Percentiles rank a stretch among this genome's conserved stretches.
Conservation (phyloP, 2,797 vertebrate species). For the Hypotaenidia okinawae region DNA sequence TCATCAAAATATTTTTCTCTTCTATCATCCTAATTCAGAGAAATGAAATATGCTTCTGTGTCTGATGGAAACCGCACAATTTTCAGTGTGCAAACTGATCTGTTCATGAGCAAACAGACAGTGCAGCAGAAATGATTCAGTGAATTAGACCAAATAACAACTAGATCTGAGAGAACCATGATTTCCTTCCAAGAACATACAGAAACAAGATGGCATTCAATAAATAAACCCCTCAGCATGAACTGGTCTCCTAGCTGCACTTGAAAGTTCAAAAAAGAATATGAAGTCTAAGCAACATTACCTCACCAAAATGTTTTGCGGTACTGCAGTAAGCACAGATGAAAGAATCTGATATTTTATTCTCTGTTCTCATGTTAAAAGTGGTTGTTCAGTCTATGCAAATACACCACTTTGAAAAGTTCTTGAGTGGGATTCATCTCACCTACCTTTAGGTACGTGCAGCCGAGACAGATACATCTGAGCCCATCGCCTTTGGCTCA, state of each 20-base stretch:
- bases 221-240: not conserved
- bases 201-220: not conserved
- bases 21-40: not conserved
- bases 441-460: not conserved
- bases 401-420: not conserved
- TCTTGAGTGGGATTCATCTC: not conserved
- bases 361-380: not conserved
- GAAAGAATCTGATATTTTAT: not conserved
- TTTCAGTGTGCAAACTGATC: not conserved
- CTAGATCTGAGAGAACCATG: not conserved
- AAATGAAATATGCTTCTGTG: not conserved
- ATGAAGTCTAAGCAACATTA: not conserved
- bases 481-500: not conserved
- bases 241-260: not conserved
- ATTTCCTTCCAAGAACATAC: not conserved
- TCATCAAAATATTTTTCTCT: not conserved
- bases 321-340: not conserved
- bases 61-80: not conserved
- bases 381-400: not conserved
- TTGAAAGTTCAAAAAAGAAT: not conserved
- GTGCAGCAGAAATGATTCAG: not conserved
- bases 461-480: not conserved
- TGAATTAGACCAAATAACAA: not conserved
- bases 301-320: not conserved
- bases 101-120: not conserved